Conservation (phyloP, 2,113 vertebrate species). For the Sapayoa aenigma region DNA sequence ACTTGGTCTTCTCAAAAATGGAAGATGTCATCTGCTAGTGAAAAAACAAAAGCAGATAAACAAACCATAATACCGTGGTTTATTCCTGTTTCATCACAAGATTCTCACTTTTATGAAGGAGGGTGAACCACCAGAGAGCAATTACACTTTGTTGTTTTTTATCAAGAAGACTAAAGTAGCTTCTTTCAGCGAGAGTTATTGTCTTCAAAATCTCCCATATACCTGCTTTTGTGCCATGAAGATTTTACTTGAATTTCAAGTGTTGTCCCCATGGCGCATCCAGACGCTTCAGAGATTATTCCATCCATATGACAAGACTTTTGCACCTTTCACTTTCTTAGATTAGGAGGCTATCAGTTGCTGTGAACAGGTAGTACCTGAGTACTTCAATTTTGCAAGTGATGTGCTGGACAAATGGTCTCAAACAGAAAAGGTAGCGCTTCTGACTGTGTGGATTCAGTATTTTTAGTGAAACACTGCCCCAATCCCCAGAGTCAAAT, state of each 20-base stretch:
- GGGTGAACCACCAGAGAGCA: not conserved
- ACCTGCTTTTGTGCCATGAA: constrained; percentile 20
- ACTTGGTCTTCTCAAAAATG: not conserved
- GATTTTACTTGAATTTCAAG: not conserved
- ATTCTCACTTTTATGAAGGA: not conserved
- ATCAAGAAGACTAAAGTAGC: not conserved
- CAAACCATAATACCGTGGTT: not conserved
- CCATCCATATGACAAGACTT: not conserved
- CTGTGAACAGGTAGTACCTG: constrained; percentile 57
- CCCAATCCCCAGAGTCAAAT: not conserved
- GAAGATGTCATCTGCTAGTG: not conserved
- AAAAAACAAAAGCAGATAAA: not conserved
- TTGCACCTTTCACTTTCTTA: constrained; percentile 61
- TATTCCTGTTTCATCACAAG: not conserved
- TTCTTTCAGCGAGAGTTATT: not conserved
- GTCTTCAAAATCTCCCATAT: not conserved
- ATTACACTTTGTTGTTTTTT: not conserved
- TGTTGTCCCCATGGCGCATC: not conserved
- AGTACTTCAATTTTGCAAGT: constrained; percentile 79
- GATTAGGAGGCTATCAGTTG: constrained; percentile 68
- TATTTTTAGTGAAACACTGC: not conserved
- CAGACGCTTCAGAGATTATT: not conserved
- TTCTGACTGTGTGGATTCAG: not conserved
- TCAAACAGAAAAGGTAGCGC: constrained; percentile 72
- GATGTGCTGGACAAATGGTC: constrained; percentile 80